Evolutionary conservation across 1,140 invertebrate genomes (phyloP), one percentile per base, ranked within the genome.

Genomic region (Dendroctonus ponderosae): DNA sequence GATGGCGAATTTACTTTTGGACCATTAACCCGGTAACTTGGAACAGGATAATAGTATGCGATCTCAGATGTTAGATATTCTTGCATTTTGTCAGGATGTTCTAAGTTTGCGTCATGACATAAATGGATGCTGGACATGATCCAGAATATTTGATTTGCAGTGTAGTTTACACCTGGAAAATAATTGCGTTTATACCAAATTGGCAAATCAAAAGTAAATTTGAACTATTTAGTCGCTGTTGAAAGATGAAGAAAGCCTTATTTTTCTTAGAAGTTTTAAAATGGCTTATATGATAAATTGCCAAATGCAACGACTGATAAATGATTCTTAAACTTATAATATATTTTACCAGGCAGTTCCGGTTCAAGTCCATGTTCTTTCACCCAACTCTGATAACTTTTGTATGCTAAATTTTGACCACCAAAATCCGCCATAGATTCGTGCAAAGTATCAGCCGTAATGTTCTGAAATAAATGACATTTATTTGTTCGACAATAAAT

Each of bases 341-440:
- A 42, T 38, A 11, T 38, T 26, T 54, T 43, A 63, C 62, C 63
- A 6, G 82, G 82, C 3, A 83, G 67, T 43, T 60, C 64, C 1
- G 80, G 77, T 69, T 92, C 91, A 0, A 75, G 71, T 0, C 85
- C 85, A 70, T 91, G 83, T 5, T 84, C 78, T 39, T 85, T 75
- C 0, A 80, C 81, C 89, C 91, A 92, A 8, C 85, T 82, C 43
- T 85, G 81, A 76, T 93, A 93, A 0, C 92, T 92, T 37, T 85
- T 81, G 76, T 94, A 95, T 0, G 94, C 90, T 70, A 92, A 86
- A 73, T 94, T 93, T n/a, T 95, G 85, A 0, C 93, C 93, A 9
- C 85, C 83, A 0, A 70, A 85, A 76, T 96, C 94, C 0, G 94
- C 94, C 50, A 96, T 92, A 26, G 26, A 26, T 26, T 26, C 26